These are phyloP conservation scores for Donacobius atricapilla DNA, from an alignment of 2,113 vertebrate species.

Conservation along the genomic window DNA sequence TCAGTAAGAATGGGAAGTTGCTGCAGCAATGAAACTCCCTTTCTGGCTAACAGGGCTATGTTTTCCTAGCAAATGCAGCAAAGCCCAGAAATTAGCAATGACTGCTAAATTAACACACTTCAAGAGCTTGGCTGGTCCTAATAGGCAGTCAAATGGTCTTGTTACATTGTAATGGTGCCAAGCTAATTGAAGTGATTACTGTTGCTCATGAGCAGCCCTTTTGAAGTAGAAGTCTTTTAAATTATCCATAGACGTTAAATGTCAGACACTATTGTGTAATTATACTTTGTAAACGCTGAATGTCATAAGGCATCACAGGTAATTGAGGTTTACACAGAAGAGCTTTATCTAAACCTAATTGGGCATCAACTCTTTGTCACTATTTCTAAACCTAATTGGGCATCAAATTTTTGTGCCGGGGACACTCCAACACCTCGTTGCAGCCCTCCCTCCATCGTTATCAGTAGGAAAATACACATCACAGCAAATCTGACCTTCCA, in stretches of 20 bases:
- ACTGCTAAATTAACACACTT: slow-evolving; percentile 86
- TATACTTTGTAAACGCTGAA: slow-evolving; percentile 86
- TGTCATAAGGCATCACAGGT: slow-evolving; percentile 87
- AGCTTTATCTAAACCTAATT: slow-evolving; percentile 86
- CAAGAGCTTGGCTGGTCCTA: slow-evolving; percentile 86
- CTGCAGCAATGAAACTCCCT: slow-evolving; percentile 70
- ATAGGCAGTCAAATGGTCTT: slow-evolving; percentile 86
- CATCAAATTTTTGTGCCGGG: slow-evolving; percentile 79
- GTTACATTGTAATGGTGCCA: slow-evolving; percentile 88
- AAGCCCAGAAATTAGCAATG: slow-evolving; percentile 84
- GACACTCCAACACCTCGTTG: slow-evolving; percentile 62
- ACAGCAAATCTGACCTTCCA: slow-evolving; percentile 15
- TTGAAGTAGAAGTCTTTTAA: slow-evolving; percentile 84
- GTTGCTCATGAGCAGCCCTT: slow-evolving; percentile 82
- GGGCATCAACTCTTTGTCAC: slow-evolving; percentile 84
- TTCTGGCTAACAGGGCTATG: slow-evolving; percentile 75
- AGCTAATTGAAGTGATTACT: slow-evolving; percentile 88
- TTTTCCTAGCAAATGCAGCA: slow-evolving; percentile 82
- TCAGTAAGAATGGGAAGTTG: slow-evolving; percentile 65
- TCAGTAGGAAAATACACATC: slow-evolving; percentile 7
- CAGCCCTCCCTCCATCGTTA: slow-evolving; percentile 2
- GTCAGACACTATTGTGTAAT: slow-evolving; percentile 88
- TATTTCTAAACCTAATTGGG: slow-evolving; percentile 83
- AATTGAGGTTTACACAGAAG: slow-evolving; percentile 86
- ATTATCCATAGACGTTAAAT: slow-evolving; percentile 85